Evolutionary conservation across 2,888 invertebrate species (phyloP).

Genomic region (Nemotelus pantherinus): DNA sequence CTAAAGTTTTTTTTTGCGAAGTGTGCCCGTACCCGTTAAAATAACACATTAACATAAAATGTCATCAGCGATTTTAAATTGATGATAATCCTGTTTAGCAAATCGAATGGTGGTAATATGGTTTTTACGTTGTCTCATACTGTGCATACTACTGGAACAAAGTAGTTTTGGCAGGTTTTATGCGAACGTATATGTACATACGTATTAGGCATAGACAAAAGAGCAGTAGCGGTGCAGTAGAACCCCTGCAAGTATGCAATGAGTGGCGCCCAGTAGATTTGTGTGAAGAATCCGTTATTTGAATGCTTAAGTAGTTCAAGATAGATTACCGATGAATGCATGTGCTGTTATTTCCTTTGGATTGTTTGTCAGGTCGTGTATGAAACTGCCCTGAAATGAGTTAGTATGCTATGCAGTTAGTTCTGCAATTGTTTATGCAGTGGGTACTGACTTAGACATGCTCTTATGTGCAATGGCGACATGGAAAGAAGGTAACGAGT

Average conservation of each 20-base stretch:
- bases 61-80: conserved; percentile 10
- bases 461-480: conserved; percentile 10
- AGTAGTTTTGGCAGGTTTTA: background rate
- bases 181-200: background rate
- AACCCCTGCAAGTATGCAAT: background rate
- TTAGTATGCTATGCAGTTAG: too few relatives aligned
- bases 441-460: too few relatives aligned
- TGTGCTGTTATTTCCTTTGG: too few relatives aligned
- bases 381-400: too few relatives aligned
- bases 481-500: conserved; percentile 18
- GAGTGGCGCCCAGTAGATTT: background rate
- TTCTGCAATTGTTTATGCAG: too few relatives aligned
- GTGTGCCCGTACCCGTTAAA: conserved; percentile 20
- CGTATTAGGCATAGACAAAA: background rate
- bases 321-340: too few relatives aligned
- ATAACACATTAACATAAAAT: conserved; percentile 39
- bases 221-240: background rate
- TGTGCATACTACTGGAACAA: too few relatives aligned
- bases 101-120: conserved; percentile 3
- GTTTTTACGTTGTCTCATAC: background rate
- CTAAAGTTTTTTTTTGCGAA: background rate
- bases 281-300: background rate
- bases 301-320: too few relatives aligned
- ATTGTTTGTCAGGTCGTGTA: too few relatives aligned
- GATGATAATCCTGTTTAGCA: conserved; percentile 33